phyloP scores from a whole-genome alignment of 2,888 invertebrate species.

The Strigamia maritima region DNA sequence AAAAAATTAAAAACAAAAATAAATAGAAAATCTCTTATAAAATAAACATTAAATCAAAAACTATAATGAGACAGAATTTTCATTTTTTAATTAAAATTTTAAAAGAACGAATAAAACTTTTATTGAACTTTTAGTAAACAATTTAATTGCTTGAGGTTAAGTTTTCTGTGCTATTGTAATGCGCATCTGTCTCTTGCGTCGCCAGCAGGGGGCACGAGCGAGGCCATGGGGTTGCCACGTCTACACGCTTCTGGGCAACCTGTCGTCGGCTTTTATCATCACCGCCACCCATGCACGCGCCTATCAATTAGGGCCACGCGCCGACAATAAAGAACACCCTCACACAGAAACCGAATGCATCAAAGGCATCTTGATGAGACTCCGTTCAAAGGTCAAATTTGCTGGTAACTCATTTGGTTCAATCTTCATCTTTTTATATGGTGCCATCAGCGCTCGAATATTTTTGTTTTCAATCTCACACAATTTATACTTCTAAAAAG shows the following conservation, averaged over 20 bases:
- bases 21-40: too few relatives aligned
- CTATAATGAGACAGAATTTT: too few relatives aligned
- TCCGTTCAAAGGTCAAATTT: not conserved
- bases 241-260: not conserved
- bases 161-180: not conserved
- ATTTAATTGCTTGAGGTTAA: not conserved
- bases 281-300: not conserved
- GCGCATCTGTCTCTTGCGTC: not conserved
- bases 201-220: not conserved
- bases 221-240: not conserved
- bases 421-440: not conserved
- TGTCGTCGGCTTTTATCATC: not conserved
- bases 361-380: not conserved
- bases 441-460: too few relatives aligned
- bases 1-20: too few relatives aligned
- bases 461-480: too few relatives aligned
- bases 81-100: too few relatives aligned
- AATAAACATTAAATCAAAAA: too few relatives aligned
- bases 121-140: not conserved
- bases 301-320: conserved; percentile 4
- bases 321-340: not conserved
- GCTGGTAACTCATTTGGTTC: not conserved
- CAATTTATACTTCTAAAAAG: too few relatives aligned
- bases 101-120: not conserved
- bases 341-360: not conserved